phyloP scores from a whole-genome alignment of 2,888 invertebrate genomes.

The Spisula subtruncata region DNA sequence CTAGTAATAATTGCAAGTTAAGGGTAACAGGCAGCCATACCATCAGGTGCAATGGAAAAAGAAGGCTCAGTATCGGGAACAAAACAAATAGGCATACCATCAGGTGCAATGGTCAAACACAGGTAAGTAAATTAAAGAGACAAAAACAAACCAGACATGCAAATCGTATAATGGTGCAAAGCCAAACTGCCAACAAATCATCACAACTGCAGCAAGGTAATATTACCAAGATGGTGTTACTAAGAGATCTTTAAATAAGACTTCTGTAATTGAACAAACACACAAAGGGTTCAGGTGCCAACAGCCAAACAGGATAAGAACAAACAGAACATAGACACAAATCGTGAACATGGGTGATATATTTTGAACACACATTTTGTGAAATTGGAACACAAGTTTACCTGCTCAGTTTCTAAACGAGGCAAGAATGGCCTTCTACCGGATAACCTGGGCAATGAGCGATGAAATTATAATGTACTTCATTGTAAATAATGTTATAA shows the following conservation, averaged over 20 bases:
- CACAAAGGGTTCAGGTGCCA: background rate
- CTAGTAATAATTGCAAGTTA: no score
- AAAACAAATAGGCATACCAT: no score
- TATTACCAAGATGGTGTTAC: background rate
- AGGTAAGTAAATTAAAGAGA: no score
- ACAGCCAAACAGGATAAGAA: background rate
- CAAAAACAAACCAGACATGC: no score
- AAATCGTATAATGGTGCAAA: no score
- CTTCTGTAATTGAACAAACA: no score
- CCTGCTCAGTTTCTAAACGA: constrained; percentile 65
- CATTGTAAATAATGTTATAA: no score
- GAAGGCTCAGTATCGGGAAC: background rate
- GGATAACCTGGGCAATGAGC: constrained; percentile 42
- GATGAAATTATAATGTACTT: background rate
- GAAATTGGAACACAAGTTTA: constrained; percentile 38
- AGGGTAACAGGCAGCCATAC: no score
- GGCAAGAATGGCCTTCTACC: constrained; percentile 70
- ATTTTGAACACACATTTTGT: constrained; percentile 26
- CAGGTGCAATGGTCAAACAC: no score
- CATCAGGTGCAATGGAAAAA: background rate
- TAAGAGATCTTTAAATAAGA: background rate
- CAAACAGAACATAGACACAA: background rate
- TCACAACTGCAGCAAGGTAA: background rate
- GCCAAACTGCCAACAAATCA: no score
- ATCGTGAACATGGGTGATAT: background rate